A percentile compares a stretch with the other conserved stretches of the same genome.
Evolutionary conservation across 1,140 invertebrate species (phyloP).

Genomic region (Lutraria rhynchaena): DNA sequence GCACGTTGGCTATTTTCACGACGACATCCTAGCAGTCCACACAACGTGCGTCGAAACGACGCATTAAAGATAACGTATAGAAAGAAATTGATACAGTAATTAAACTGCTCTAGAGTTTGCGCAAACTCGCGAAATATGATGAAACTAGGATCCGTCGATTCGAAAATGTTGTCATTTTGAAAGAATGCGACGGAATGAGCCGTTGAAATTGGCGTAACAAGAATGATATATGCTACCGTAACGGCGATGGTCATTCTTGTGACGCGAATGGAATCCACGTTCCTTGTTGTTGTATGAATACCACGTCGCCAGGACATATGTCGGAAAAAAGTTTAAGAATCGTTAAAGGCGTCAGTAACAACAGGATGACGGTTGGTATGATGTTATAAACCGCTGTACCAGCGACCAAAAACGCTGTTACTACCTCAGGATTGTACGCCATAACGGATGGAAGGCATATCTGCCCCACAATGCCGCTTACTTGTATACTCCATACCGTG

Average conservation of each 20-base stretch:
- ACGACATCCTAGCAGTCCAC: background rate
- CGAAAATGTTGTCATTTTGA: slow-evolving; percentile 47
- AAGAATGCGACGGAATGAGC: slow-evolving; percentile 57
- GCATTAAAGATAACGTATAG: slow-evolving; percentile 56
- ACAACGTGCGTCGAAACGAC: background rate
- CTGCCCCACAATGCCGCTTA: slow-evolving; percentile 51
- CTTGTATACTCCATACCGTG: slow-evolving; percentile 55
- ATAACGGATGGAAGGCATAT: slow-evolving; percentile 57
- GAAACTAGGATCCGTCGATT: slow-evolving; percentile 38
- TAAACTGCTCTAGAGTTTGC: slow-evolving; percentile 62
- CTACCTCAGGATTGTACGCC: background rate
- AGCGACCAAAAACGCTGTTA: slow-evolving; percentile 10
- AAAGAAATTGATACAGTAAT: slow-evolving; percentile 68
- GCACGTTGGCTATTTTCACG: too few species aligned
- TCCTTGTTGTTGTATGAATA: background rate
- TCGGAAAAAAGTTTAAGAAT: slow-evolving; percentile 23
- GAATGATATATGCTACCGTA: slow-evolving; percentile 53
- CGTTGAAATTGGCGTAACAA: slow-evolving; percentile 57
- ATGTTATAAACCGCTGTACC: slow-evolving; percentile 27
- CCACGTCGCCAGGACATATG: background rate
- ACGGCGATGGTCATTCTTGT: slow-evolving; percentile 60
- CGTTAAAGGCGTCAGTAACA: slow-evolving; percentile 40
- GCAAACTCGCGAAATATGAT: slow-evolving; percentile 55
- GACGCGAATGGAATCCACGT: background rate
- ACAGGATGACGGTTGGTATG: slow-evolving; percentile 18